These are phyloP conservation scores for Schlechtendalia chinensis DNA, from an alignment of 1,140 invertebrate genomes.

Conservation along the genomic window DNA sequence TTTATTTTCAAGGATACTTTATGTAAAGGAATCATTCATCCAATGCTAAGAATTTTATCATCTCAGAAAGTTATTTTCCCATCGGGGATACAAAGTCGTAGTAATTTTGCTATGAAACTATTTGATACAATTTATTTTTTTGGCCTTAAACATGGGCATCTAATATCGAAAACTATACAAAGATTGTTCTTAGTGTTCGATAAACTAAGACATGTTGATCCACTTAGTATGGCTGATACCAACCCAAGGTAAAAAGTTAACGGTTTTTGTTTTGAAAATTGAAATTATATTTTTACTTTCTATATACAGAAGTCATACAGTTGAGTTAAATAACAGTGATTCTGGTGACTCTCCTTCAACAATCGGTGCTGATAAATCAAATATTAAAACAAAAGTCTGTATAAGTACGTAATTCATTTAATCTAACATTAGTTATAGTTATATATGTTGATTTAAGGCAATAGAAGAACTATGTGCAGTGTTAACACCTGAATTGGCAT, in stretches of 20 bases:
- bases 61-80: conserved; percentile 77
- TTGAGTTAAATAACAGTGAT: conserved; percentile 49
- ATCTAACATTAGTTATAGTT: background rate
- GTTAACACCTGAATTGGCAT: conserved; percentile 79
- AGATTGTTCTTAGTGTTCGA: conserved; percentile 86
- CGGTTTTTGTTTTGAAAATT: background rate
- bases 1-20: conserved; percentile 63
- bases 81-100: conserved; percentile 70
- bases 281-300: background rate
- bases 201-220: conserved; percentile 63
- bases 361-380: conserved; percentile 36
- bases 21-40: conserved; percentile 74
- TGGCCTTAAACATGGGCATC: conserved; percentile 73
- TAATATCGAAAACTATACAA: conserved; percentile 70
- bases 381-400: conserved; percentile 47
- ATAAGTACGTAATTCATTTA: background rate
- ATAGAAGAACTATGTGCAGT: conserved; percentile 76
- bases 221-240: conserved; percentile 30
- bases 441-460: conserved; percentile 58
- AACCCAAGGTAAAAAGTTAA: conserved; percentile 8
- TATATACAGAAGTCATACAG: conserved; percentile 1
- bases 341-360: conserved; percentile 50
- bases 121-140: conserved; percentile 77
- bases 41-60: conserved; percentile 70
- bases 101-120: conserved; percentile 74